phyloP scores from a whole-genome alignment of 2,797 vertebrate genomes.

The Peromyscus melanophrys region DNA sequence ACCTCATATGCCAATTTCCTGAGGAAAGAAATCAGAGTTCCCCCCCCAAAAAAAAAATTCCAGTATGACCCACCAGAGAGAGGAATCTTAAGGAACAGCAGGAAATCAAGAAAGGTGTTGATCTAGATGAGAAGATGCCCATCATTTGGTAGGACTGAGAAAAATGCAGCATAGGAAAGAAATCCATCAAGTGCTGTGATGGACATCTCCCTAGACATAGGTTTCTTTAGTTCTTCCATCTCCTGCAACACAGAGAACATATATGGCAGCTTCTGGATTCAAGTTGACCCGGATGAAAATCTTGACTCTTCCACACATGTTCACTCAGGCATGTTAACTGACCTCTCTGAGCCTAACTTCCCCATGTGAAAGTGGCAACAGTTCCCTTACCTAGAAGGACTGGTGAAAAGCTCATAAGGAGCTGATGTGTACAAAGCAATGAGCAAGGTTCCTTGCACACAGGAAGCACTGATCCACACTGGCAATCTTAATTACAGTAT shows the following conservation, averaged over 20 bases:
- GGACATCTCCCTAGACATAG: not conserved
- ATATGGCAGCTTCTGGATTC: not conserved
- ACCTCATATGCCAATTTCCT: not conserved
- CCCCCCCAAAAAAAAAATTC: not conserved
- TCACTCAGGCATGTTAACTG: not conserved
- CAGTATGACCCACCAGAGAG: not conserved
- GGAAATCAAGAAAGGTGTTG: slow-evolving; percentile 19
- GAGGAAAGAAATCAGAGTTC: not conserved
- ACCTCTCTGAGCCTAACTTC: not conserved
- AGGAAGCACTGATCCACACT: not conserved
- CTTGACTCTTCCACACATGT: not conserved
- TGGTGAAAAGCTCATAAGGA: not conserved
- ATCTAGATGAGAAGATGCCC: not conserved
- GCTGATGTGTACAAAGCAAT: not conserved
- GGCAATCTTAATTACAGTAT: not conserved
- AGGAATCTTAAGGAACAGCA: not conserved
- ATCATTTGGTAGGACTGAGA: not conserved
- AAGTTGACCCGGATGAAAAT: not conserved
- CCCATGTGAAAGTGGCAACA: not conserved
- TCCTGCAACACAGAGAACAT: not conserved
- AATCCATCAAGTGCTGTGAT: not conserved
- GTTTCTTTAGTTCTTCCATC: not conserved
- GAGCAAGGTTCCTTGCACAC: not conserved
- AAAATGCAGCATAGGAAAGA: not conserved
- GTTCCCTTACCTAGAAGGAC: not conserved